These are phyloP conservation scores for Pristionchus japonicus DNA, from an alignment of 2,888 invertebrate species.

Conservation along the genomic window DNA sequence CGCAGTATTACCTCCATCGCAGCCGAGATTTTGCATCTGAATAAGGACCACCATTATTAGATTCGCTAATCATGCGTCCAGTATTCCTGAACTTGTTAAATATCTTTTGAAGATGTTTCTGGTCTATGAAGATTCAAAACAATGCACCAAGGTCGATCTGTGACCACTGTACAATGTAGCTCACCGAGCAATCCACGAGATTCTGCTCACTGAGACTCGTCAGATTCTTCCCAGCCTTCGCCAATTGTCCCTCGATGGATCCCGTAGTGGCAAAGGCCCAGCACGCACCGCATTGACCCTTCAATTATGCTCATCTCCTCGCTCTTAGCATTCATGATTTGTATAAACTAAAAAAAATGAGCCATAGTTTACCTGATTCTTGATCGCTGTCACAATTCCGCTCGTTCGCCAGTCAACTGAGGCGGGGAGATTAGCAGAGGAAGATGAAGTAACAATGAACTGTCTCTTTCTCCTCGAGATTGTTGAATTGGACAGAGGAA, in stretches of 20 bases:
- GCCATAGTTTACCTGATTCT: neutral
- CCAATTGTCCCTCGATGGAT: slow-evolving; percentile 76
- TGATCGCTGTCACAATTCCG: neutral
- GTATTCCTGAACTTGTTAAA: too few species aligned
- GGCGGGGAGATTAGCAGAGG: neutral
- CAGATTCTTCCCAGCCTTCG: neutral
- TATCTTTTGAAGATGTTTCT: too few species aligned
- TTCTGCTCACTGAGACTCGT: slow-evolving; percentile 6
- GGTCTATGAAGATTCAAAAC: too few species aligned
- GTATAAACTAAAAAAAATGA: too few species aligned
- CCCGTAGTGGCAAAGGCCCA: slow-evolving; percentile 69
- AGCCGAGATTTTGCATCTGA: neutral
- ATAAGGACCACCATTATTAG: neutral
- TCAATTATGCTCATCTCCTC: too few species aligned
- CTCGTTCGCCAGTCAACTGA: neutral
- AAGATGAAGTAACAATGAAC: neutral
- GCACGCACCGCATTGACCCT: slow-evolving; percentile 88
- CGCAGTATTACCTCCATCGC: neutral
- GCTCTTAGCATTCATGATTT: neutral
- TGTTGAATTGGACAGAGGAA: neutral
- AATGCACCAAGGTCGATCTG: too few species aligned
- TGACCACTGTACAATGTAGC: too few species aligned
- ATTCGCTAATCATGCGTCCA: too few species aligned
- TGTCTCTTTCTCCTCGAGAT: slow-evolving; percentile 13
- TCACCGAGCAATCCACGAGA: slow-evolving; percentile 35